A percentile compares a stretch with the other conserved stretches of the same genome.
Evolutionary conservation across 2,888 invertebrate genomes (phyloP).

Genomic region (Ormyrus labotus): DNA sequence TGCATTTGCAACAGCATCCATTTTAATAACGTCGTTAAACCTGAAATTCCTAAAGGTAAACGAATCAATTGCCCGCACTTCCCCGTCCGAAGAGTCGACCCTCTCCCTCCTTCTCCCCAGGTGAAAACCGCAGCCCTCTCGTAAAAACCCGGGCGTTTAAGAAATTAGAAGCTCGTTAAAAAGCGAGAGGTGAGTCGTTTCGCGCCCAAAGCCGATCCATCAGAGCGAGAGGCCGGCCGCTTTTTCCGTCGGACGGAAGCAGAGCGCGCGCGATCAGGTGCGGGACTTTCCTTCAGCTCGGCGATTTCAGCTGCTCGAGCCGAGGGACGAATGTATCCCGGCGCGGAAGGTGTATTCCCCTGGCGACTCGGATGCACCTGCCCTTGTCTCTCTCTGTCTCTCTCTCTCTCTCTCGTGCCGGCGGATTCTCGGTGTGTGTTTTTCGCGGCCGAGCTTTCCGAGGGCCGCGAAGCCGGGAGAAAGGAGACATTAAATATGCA

Average conservation of each 20-base stretch:
- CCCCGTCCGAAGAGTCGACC: no score
- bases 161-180: constrained; percentile 38
- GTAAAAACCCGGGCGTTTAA: neutral
- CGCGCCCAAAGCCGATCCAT: constrained; percentile 24
- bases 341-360: no score
- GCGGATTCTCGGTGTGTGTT: neutral
- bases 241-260: no score
- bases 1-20: no score
- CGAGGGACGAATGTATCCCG: no score
- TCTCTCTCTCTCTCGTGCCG: neutral
- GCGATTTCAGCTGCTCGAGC: constrained; percentile 15
- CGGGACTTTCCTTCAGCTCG: neutral
- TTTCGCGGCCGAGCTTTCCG: constrained; percentile 31
- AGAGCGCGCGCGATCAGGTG: neutral
- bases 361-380: neutral
- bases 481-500: constrained; percentile 40
- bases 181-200: neutral
- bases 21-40: no score
- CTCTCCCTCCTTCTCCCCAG: no score
- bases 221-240: neutral
- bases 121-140: no score
- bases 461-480: neutral
- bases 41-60: no score
- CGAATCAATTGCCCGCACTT: no score
- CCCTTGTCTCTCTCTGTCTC: neutral